Conservation (phyloP, 2,888 invertebrate genomes). For the Pollenia angustigena region DNA sequence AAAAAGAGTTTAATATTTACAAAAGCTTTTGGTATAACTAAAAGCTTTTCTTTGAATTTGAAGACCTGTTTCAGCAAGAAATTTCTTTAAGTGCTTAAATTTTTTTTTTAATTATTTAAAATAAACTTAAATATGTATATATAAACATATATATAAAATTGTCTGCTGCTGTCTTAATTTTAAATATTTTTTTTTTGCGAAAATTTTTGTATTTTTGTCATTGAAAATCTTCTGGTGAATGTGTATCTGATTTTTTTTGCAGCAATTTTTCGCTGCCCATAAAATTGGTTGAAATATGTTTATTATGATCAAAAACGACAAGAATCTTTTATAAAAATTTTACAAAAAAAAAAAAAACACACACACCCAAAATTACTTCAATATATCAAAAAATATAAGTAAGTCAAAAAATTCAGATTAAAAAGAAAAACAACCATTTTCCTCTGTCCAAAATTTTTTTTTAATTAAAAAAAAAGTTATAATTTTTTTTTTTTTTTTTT, state of each 20-base stretch:
- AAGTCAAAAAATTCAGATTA: neutral
- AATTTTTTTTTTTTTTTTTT: conserved; percentile 34
- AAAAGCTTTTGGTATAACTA: neutral
- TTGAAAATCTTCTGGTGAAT: conserved; percentile 50
- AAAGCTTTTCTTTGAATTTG: neutral
- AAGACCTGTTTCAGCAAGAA: too few species aligned
- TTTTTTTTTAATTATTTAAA: conserved; percentile 18
- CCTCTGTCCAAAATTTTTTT: conserved; percentile 32
- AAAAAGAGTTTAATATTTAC: neutral
- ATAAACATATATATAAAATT: conserved; percentile 15
- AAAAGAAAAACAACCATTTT: conserved; percentile 7
- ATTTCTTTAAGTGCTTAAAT: neutral
- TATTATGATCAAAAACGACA: conserved; percentile 70
- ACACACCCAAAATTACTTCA: neutral
- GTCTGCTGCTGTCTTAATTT: conserved; percentile 46
- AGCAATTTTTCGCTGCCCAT: conserved; percentile 55
- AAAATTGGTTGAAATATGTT: conserved; percentile 70
- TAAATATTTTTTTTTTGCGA: conserved; percentile 14
- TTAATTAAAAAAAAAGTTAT: neutral
- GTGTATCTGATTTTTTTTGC: conserved; percentile 35
- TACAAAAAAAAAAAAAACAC: conserved; percentile 36
- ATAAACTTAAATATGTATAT: conserved; percentile 7
- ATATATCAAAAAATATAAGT: conserved; percentile 57
- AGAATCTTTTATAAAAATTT: conserved; percentile 68
- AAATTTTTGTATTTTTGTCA: conserved; percentile 62